phyloP scores from a whole-genome alignment of 2,113 vertebrate species.

The Penelope pileata region DNA sequence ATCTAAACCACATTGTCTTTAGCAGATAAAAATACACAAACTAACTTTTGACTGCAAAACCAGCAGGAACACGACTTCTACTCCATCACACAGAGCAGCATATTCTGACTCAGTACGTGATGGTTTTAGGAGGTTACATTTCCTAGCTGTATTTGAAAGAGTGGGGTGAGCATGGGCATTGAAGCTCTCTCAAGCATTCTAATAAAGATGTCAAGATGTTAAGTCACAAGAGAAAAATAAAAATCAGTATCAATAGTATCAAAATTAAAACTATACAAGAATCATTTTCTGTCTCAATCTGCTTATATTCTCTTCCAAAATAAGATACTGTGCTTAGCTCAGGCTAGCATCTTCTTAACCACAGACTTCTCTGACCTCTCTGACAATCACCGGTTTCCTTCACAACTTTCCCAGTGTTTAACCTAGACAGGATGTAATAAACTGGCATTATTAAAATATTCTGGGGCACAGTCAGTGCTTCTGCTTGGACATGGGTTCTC shows the following conservation, averaged over 20 bases:
- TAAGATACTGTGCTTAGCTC: not conserved
- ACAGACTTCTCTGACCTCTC: not conserved
- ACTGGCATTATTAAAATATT: not conserved
- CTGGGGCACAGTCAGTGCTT: not conserved
- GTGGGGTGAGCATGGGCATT: not conserved
- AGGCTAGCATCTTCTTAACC: not conserved
- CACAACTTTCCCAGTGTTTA: not conserved
- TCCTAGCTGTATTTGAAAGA: not conserved
- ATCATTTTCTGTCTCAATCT: not conserved
- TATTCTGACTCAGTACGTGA: not conserved
- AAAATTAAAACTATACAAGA: not conserved
- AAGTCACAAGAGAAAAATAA: not conserved
- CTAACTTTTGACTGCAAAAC: not conserved
- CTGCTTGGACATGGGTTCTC: not conserved
- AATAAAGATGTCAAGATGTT: not conserved
- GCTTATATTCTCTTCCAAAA: not conserved
- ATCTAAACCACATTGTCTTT: slow-evolving; percentile 21
- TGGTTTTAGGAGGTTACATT: not conserved
- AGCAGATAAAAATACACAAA: slow-evolving; percentile 8
- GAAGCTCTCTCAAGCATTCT: not conserved
- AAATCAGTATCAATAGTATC: not conserved
- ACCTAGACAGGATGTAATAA: not conserved
- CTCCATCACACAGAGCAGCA: not conserved
- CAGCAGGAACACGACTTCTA: not conserved
- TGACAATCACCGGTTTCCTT: not conserved